Evolutionary conservation across 2,888 invertebrate genomes (phyloP).

Genomic region (Tenodera sinensis): DNA sequence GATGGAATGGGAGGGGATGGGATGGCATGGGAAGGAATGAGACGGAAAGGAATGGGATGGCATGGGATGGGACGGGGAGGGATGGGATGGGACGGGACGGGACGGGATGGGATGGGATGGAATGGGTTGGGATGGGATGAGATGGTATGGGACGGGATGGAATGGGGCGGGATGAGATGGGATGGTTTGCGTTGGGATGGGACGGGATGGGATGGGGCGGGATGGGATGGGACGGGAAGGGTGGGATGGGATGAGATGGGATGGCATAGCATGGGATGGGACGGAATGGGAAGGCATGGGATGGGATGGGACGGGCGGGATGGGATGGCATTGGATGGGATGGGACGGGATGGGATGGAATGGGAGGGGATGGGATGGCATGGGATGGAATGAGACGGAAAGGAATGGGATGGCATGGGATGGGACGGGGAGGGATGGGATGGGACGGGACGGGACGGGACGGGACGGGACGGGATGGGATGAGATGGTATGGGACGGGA

Average conservation of each 20-base stretch:
- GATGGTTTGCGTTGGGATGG: neutral
- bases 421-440: too few species aligned
- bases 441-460: too few species aligned
- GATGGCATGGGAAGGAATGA: neutral
- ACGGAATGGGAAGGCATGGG: neutral
- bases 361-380: too few species aligned
- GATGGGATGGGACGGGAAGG: neutral
- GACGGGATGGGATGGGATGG: neutral
- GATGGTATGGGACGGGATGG: too few species aligned
- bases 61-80: too few species aligned
- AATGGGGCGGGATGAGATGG: neutral
- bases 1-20: too few species aligned
- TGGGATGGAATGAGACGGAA: too few species aligned
- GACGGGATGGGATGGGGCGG: neutral
- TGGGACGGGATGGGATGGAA: too few species aligned
- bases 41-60: neutral
- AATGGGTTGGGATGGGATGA: neutral
- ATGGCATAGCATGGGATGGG: neutral
- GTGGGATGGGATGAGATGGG: neutral
- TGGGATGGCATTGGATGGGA: too few species aligned
- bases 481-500: too few species aligned
- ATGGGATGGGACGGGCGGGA: neutral
- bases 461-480: too few species aligned
- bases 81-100: neutral
- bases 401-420: too few species aligned